Conservation (phyloP, 2,113 vertebrate genomes). For the Gorsachius goisagi region DNA sequence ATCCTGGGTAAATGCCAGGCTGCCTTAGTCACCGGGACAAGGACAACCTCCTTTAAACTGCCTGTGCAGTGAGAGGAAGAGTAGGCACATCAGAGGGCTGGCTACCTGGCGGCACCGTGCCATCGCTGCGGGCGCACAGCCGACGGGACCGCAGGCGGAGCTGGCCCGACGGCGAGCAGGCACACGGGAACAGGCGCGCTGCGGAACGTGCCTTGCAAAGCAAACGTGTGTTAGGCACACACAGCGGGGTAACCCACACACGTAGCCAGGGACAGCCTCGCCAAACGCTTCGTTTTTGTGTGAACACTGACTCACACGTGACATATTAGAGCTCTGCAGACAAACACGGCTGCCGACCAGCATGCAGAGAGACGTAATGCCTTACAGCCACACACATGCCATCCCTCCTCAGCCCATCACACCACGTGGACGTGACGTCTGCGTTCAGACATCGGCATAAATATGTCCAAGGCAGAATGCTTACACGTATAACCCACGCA, state of each 20-base stretch:
- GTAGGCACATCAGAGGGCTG: background rate
- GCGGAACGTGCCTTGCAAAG: background rate
- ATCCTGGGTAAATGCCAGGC: slow-evolving; percentile 56
- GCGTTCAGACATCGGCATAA: background rate
- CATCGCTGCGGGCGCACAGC: accelerated
- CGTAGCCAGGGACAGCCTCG: accelerated
- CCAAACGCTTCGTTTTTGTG: accelerated
- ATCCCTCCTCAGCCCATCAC: background rate
- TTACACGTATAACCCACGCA: accelerated
- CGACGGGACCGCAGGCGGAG: background rate
- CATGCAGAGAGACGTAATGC: background rate
- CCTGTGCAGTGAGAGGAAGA: background rate
- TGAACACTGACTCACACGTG: background rate
- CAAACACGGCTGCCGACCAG: background rate
- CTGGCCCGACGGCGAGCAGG: background rate
- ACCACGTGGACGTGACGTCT: background rate
- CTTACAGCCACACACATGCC: background rate
- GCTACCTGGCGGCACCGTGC: accelerated
- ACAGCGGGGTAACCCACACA: background rate
- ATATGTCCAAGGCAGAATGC: background rate
- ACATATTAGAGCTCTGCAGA: background rate
- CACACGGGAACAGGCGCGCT: background rate
- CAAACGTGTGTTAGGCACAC: background rate
- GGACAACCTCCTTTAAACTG: background rate
- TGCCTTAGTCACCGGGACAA: background rate